A percentile compares a stretch with the other conserved stretches of the same genome.
phyloP scores from a whole-genome alignment of 64 coral and sea anemone genomes.

The Acropora yongei region DNA sequence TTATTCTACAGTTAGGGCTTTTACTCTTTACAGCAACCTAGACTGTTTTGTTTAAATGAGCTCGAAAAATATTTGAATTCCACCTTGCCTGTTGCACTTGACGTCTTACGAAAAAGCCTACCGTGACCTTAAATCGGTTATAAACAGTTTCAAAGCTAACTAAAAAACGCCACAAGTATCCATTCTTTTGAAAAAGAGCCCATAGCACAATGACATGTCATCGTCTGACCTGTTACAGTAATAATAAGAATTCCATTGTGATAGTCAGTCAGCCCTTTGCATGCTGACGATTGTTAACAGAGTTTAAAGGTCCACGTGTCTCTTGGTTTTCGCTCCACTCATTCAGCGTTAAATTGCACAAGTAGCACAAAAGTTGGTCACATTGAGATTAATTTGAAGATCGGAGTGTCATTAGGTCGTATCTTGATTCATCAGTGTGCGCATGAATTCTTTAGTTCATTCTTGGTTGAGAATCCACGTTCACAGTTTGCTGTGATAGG shows the following conservation, averaged over 20 bases:
- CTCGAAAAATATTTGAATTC: too few relatives aligned
- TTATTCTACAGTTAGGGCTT: too few relatives aligned
- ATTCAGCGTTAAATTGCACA: not conserved
- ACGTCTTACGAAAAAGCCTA: too few relatives aligned
- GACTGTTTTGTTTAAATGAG: too few relatives aligned
- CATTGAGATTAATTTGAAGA: not conserved
- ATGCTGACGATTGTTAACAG: too few relatives aligned
- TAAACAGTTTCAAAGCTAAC: too few relatives aligned
- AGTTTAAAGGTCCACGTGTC: not conserved
- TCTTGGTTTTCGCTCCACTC: not conserved
- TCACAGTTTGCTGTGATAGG: not conserved
- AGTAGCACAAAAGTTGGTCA: not conserved
- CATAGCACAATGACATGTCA: not conserved
- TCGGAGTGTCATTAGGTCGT: not conserved
- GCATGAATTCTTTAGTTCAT: not conserved
- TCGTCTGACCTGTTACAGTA: too few relatives aligned
- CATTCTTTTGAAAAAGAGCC: constrained; percentile 4
- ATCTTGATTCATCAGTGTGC: not conserved
- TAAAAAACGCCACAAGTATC: constrained; percentile 4
- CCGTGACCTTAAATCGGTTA: too few relatives aligned
- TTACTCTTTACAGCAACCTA: too few relatives aligned
- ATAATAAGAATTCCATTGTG: too few relatives aligned
- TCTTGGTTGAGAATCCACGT: not conserved
- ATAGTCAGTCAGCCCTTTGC: too few relatives aligned
- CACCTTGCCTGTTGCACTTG: too few relatives aligned